Conservation (phyloP, 2,797 vertebrate genomes). For the Loriculus beryllinus region DNA sequence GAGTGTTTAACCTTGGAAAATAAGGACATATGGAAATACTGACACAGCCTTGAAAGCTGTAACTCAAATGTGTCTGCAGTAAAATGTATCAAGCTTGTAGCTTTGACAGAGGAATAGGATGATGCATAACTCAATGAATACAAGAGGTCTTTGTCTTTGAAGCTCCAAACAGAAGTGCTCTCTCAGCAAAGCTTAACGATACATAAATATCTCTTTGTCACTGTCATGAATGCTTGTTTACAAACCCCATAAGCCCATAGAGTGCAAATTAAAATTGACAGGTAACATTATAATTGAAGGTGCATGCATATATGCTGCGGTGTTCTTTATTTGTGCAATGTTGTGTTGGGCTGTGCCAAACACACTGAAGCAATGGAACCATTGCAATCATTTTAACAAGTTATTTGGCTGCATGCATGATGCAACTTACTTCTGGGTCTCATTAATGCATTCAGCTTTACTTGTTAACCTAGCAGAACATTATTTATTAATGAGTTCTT, state of each 20-base stretch:
- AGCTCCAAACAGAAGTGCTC: background rate
- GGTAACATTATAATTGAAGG: conserved; percentile 1
- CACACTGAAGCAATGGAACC: background rate
- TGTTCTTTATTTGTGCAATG: background rate
- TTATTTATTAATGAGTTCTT: conserved; percentile 86
- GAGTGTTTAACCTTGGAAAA: conserved; percentile 33
- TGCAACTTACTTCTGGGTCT: conserved; percentile 74
- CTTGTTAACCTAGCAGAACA: conserved; percentile 81
- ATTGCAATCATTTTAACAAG: conserved; percentile 54
- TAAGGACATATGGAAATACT: conserved; percentile 23
- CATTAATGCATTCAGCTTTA: conserved; percentile 71
- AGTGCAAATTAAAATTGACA: conserved; percentile 40
- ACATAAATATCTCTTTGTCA: conserved; percentile 31
- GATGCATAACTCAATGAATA: background rate
- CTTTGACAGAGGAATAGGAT: conserved; percentile 21
- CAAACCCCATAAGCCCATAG: background rate
- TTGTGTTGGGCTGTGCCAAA: conserved; percentile 8
- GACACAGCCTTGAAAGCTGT: conserved; percentile 13
- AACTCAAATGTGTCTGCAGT: background rate
- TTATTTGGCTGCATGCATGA: conserved; percentile 60
- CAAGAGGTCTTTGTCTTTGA: conserved; percentile 20
- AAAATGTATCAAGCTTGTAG: background rate
- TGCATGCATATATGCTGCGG: background rate
- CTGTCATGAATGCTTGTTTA: conserved; percentile 50
- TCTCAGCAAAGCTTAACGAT: conserved; percentile 34